Base-by-base conservation (phyloP, 2,888 invertebrate species). In the Cecidostiba fungosa region DNA sequence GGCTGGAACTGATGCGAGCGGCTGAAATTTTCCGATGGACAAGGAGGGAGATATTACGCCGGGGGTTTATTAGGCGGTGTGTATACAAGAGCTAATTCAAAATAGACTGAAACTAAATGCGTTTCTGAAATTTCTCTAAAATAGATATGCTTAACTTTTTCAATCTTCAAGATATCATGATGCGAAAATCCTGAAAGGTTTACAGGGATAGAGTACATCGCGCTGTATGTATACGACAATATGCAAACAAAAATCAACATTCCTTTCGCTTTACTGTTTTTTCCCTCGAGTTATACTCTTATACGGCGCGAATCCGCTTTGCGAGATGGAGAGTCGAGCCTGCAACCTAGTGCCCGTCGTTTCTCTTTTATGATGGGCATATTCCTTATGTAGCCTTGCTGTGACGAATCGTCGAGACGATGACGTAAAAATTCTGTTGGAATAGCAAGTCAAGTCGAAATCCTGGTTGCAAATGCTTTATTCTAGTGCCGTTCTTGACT, bases 331-430 rank as follows among this genome's bases (percentile, higher is more conserved):
- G 59, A 59, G 10, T 8, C 23, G 23, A 23, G 66, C 26, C 66
- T 66, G 66, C 66, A 66, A 29, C 29, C 66, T 66, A 66, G 66
- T 66, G 66, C 66, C 66, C 66, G 66, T 66, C 66, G 29, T 66
- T 66, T 29, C 66, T 66, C 66, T 66, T 66, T 66, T 66, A 66
- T 66, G 29, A 29, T 62, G 62, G 66, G 66, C 66, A 14, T 66
- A 26, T 73, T 73, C 43, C n/a, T 43, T 43, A 3, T n/a, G 32
- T 70, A n/a, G 36, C 36, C 32, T 66, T 14, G 23, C 43, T 59
- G 54, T 59, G 54, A 59, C 54, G 54, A 23, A 59, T 59, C 2
- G 54, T 23, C n/a, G 54, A 59, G 54, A 59, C 54, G 54, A 59
- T n/a, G 62, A 26, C 23, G 62, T 62, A 23, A 26, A 59, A 62